Conservation (phyloP, 2,113 vertebrate species). For the Grammomys dolichurus region DNA sequence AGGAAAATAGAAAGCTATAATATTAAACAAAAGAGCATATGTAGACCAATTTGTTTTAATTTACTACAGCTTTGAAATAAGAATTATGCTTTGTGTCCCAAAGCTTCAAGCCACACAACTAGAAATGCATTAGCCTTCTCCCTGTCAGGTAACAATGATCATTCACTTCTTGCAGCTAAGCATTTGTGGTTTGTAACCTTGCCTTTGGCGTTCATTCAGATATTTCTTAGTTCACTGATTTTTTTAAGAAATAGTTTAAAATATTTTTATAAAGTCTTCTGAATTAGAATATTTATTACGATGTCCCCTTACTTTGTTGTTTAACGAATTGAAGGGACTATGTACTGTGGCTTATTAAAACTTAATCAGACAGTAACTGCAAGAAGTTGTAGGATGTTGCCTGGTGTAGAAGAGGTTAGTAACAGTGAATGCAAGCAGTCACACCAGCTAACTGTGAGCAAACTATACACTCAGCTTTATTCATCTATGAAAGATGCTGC, state of each 20-base stretch:
- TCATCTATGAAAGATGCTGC: slow-evolving; percentile 11
- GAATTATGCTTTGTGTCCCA: background rate
- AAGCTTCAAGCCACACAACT: background rate
- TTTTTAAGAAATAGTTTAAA: background rate
- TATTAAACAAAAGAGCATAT: slow-evolving; percentile 23
- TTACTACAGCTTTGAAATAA: background rate
- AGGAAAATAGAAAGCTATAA: slow-evolving; percentile 33
- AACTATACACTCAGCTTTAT: slow-evolving; percentile 11
- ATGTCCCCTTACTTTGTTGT: background rate
- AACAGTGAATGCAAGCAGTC: background rate
- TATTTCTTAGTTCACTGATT: background rate
- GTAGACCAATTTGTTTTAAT: background rate
- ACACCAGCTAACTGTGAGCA: background rate
- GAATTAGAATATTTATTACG: slow-evolving; percentile 12
- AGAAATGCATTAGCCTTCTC: background rate
- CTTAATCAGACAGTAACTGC: background rate
- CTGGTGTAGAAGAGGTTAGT: background rate
- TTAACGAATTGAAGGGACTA: slow-evolving; percentile 32
- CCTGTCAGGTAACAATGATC: background rate
- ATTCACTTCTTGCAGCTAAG: background rate
- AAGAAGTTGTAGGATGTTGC: background rate
- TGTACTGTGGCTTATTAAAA: slow-evolving; percentile 35
- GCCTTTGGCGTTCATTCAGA: background rate
- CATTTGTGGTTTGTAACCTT: background rate
- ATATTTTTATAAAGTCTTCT: background rate